Conservation (phyloP, 2,888 invertebrate genomes). For the Plebejus anna region DNA sequence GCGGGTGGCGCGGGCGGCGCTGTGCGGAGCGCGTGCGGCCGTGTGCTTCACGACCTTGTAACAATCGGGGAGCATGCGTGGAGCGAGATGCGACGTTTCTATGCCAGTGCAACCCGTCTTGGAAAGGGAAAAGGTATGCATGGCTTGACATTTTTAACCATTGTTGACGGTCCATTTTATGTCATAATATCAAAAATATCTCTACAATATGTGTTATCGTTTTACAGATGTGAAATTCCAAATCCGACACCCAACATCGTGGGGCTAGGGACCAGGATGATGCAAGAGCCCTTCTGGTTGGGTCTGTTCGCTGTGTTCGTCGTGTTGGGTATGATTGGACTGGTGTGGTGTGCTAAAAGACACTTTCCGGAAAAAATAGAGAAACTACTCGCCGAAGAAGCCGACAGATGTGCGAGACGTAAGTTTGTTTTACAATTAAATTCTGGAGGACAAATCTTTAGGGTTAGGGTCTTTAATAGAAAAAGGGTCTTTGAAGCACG, state of each 20-base stretch:
- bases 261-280: slow-evolving; percentile 86
- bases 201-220: neutral
- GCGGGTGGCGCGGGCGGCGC: slow-evolving; percentile 83
- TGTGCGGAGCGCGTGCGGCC: slow-evolving; percentile 85
- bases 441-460: slow-evolving; percentile 60
- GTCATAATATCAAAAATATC: too few relatives aligned
- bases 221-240: slow-evolving; percentile 84
- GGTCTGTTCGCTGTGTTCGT: slow-evolving; percentile 91
- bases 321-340: slow-evolving; percentile 87
- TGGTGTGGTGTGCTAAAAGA: slow-evolving; percentile 91
- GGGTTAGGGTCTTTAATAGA: slow-evolving; percentile 38
- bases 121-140: slow-evolving; percentile 79
- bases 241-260: slow-evolving; percentile 74
- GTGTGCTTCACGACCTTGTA: slow-evolving; percentile 87
- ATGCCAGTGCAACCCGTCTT: slow-evolving; percentile 88
- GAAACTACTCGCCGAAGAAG: slow-evolving; percentile 89
- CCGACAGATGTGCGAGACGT: slow-evolving; percentile 85
- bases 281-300: slow-evolving; percentile 94
- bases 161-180: too few relatives aligned
- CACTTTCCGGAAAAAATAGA: slow-evolving; percentile 93
- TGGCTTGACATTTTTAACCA: too few relatives aligned
- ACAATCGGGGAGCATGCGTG: slow-evolving; percentile 86
- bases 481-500: slow-evolving; percentile 17
- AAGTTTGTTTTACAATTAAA: slow-evolving; percentile 50
- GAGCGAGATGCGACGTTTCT: slow-evolving; percentile 83